Evolutionary conservation across 2,888 invertebrate species (phyloP), one percentile per base, ranked within the genome.

Genomic region (Scaptomyza flava): DNA sequence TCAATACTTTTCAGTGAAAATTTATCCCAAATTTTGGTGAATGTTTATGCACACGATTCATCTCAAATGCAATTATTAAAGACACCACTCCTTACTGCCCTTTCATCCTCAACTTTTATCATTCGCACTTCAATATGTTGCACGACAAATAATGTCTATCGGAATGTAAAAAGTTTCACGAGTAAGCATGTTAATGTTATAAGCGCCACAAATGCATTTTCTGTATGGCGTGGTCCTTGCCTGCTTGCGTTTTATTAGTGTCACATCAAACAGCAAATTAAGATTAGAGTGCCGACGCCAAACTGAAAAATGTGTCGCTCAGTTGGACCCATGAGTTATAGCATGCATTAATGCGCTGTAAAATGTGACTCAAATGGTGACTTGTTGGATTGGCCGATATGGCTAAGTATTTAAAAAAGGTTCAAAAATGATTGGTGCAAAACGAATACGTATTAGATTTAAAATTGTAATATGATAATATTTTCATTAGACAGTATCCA

Each of bases 261-360:
- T 82, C 86, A 82, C 80, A 77, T 82, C 69, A 67, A 85, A 79
- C 83, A 85, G 61, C 72, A 50, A 72, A 79, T 79, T 76, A 66
- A 81, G 87, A 81, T 81, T 79, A 84, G 68, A 75, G 62, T 47
- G 36, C 67, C 58, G 78, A 59, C 78, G 72, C 70, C 73, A 76
- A 38, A 80, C 70, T 77, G 72, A 59, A 72, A 66, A 36, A 36
- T 36, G 72, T 58, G 41, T 68, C 66, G 36, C 42, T 47, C 46
- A 56, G 60, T 42, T 59, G 48, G 46, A 61, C 61, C 85, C 83
- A 81, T 89, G 89, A 91, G 87, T 89, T 87, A 90, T 89, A 80
- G 82, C 58, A 56, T 81, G 79, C 89, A 90, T 89, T 90, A 89
- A 88, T 67, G 85, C 77, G 64, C 69, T 70, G 53, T 51, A 63